phyloP scores from a whole-genome alignment of 2,888 invertebrate species.

The Aquatica leii region DNA sequence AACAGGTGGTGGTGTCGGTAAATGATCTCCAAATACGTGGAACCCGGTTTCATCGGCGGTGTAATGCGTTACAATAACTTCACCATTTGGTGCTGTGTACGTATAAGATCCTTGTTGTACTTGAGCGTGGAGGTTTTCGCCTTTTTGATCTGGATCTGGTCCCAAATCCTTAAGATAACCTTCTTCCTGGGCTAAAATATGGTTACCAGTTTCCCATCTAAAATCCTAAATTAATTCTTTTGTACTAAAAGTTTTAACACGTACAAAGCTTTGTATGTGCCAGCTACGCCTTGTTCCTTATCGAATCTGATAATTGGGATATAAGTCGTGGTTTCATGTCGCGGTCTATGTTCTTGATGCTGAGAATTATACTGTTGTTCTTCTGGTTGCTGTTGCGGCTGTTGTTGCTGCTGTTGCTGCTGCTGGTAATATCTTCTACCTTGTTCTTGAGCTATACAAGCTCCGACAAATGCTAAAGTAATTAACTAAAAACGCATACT shows the following conservation, averaged over 20 bases:
- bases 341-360: slow-evolving; percentile 58
- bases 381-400: slow-evolving; percentile 43
- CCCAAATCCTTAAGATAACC: slow-evolving; percentile 74
- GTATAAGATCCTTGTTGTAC: slow-evolving; percentile 82
- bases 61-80: slow-evolving; percentile 77
- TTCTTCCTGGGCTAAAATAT: slow-evolving; percentile 80
- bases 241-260: slow-evolving; percentile 47
- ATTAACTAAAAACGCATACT: slow-evolving; percentile 15
- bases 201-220: slow-evolving; percentile 85
- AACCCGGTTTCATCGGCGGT: slow-evolving; percentile 86
- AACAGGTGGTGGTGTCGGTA: slow-evolving; percentile 85
- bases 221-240: slow-evolving; percentile 24
- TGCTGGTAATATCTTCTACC: slow-evolving; percentile 44
- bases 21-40: slow-evolving; percentile 81
- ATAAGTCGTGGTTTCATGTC: slow-evolving; percentile 72
- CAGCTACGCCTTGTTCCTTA: slow-evolving; percentile 83
- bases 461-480: slow-evolving; percentile 34
- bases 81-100: slow-evolving; percentile 82
- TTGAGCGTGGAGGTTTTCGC: slow-evolving; percentile 72
- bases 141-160: slow-evolving; percentile 61
- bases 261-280: slow-evolving; percentile 83
- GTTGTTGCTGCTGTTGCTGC: slow-evolving; percentile 41
- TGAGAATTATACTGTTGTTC: slow-evolving; percentile 42
- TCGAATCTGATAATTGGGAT: slow-evolving; percentile 84
- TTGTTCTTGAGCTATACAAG: slow-evolving; percentile 41